These are phyloP conservation scores for Spheniscus mendiculus DNA, from an alignment of 2,113 vertebrate species.

Conservation along the genomic window DNA sequence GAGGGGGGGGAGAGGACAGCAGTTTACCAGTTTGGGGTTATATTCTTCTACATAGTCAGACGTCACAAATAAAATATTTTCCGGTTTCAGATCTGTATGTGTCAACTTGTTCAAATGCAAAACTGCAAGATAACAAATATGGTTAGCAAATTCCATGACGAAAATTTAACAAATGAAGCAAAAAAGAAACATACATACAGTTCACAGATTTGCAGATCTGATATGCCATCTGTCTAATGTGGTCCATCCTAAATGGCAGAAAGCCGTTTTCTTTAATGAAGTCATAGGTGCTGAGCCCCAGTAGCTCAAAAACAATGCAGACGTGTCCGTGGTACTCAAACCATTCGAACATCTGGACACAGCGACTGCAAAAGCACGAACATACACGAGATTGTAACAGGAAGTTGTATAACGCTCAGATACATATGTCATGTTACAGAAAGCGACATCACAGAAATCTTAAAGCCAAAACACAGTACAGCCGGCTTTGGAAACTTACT, in stretches of 20 bases:
- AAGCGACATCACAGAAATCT: rapidly evolving
- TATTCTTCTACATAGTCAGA: constrained; percentile 83
- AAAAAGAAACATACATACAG: constrained; percentile 76
- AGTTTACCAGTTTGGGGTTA: constrained; percentile 81
- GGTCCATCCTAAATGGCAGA: constrained; percentile 85
- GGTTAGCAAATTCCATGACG: background rate
- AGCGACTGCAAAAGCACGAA: constrained; percentile 68
- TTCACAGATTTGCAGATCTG: constrained; percentile 87
- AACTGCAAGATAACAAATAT: constrained; percentile 72
- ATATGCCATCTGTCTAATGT: constrained; percentile 86
- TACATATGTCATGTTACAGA: rapidly evolving
- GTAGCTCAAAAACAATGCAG: constrained; percentile 88
- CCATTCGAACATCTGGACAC: constrained; percentile 89
- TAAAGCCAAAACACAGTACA: background rate
- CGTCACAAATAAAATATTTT: constrained; percentile 89
- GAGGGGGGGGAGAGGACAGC: background rate
- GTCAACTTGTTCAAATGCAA: constrained; percentile 89
- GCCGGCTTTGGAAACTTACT: constrained; percentile 43
- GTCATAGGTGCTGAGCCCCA: constrained; percentile 91
- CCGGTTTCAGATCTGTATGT: constrained; percentile 92
- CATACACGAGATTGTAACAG: background rate
- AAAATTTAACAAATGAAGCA: background rate
- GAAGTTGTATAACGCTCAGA: rapidly evolving
- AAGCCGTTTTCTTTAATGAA: constrained; percentile 92
- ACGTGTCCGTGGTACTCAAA: constrained; percentile 87